Evolutionary conservation across 2,888 invertebrate genomes (phyloP).

Genomic region (Chrysolina oricalcia): DNA sequence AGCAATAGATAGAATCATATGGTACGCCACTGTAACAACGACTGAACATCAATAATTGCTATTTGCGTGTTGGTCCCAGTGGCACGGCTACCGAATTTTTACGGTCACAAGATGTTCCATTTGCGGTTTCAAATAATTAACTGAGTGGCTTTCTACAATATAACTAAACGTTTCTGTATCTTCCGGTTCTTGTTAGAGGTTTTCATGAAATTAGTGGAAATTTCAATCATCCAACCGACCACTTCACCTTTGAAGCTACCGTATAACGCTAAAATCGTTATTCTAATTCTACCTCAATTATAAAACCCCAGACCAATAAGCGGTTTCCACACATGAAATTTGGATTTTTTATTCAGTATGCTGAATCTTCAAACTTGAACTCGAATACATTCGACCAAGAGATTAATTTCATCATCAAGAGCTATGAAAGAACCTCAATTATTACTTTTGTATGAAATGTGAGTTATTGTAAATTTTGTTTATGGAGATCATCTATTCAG

Average conservation of each 20-base stretch:
- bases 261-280: background rate
- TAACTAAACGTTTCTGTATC: background rate
- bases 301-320: too few species aligned
- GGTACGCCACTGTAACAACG: background rate
- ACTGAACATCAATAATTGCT: slow-evolving; percentile 13
- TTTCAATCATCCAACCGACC: background rate
- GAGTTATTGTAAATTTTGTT: too few species aligned
- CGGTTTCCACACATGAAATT: background rate
- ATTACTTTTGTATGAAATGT: too few species aligned
- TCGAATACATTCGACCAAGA: too few species aligned
- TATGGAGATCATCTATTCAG: too few species aligned
- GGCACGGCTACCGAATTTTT: slow-evolving; percentile 39
- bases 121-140: slow-evolving; percentile 41
- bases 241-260: background rate
- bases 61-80: slow-evolving; percentile 37
- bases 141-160: slow-evolving; percentile 17
- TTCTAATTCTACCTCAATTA: background rate
- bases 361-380: too few species aligned
- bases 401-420: too few species aligned
- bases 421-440: too few species aligned
- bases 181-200: slow-evolving; percentile 10
- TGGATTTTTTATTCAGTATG: too few species aligned
- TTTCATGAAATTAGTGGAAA: background rate
- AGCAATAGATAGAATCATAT: too few species aligned
- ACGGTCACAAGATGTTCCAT: slow-evolving; percentile 46